Conservation (phyloP, 2,888 invertebrate species). For the Caenorhabditis sp. region DNA sequence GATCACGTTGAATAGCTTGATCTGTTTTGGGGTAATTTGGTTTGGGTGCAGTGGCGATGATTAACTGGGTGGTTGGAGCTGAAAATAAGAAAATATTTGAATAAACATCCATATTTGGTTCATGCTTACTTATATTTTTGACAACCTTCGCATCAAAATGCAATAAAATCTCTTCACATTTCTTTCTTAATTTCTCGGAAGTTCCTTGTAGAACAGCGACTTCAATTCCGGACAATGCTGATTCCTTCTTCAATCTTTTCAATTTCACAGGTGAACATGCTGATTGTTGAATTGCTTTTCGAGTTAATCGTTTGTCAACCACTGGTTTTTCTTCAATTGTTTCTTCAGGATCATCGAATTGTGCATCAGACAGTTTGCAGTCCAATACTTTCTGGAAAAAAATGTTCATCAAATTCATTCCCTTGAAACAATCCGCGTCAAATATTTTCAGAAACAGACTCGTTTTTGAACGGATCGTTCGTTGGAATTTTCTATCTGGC, state of each 20-base stretch:
- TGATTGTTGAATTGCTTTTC: slow-evolving; percentile 23
- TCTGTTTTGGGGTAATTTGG: slow-evolving; percentile 29
- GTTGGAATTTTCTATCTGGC: too few relatives aligned
- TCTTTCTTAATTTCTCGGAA: slow-evolving; percentile 24
- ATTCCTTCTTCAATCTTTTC: slow-evolving; percentile 29
- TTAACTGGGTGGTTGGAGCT: slow-evolving; percentile 23
- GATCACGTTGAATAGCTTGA: slow-evolving; percentile 10
- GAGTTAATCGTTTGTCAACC: slow-evolving; percentile 10
- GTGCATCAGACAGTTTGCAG: slow-evolving; percentile 30
- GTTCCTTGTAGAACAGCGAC: slow-evolving; percentile 39
- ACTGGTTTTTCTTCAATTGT: slow-evolving; percentile 21
- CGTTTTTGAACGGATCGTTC: too few relatives aligned
- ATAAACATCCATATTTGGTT: not conserved
- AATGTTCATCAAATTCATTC: too few relatives aligned
- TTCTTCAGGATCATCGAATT: slow-evolving; percentile 10
- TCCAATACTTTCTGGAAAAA: slow-evolving; percentile 11
- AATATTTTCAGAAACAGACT: too few relatives aligned
- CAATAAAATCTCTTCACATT: slow-evolving; percentile 52
- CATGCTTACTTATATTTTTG: slow-evolving; percentile 48
- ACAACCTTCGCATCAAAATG: slow-evolving; percentile 53
- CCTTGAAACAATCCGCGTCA: too few relatives aligned
- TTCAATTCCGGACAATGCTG: slow-evolving; percentile 26
- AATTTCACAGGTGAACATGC: slow-evolving; percentile 9
- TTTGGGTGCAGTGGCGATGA: slow-evolving; percentile 38
- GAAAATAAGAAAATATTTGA: slow-evolving; percentile 1